phyloP scores from a whole-genome alignment of 2,797 vertebrate genomes.

The Falco cherrug region DNA sequence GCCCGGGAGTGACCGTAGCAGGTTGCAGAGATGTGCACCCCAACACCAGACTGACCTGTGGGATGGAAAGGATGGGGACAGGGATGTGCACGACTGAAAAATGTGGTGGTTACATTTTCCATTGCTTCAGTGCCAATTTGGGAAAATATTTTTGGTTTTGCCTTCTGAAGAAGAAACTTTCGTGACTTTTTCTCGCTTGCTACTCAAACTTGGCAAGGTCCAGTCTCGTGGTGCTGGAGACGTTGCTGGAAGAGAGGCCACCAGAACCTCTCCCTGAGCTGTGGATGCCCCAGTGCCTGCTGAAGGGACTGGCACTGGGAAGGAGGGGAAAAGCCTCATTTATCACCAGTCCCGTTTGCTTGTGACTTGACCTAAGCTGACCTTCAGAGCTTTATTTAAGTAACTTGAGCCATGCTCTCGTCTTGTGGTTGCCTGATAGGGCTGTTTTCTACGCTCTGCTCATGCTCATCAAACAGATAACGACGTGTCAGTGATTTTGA shows the following conservation, averaged over 20 bases:
- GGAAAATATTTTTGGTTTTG: not conserved
- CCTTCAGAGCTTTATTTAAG: not conserved
- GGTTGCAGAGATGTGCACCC: rapidly evolving
- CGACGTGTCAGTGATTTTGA: not conserved
- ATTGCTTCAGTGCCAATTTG: not conserved
- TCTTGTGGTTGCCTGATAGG: not conserved
- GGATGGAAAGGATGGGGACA: not conserved
- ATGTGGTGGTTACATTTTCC: not conserved
- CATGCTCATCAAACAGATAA: not conserved
- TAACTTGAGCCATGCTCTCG: not conserved
- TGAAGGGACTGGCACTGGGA: not conserved
- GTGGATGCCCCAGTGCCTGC: not conserved
- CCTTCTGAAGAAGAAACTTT: not conserved
- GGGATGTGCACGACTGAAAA: not conserved
- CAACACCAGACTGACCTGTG: not conserved
- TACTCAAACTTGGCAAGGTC: not conserved
- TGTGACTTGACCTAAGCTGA: not conserved
- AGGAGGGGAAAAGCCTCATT: not conserved
- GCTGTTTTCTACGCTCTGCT: not conserved
- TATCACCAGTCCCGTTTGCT: not conserved
- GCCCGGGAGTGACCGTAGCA: rapidly evolving
- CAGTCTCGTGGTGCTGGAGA: not conserved
- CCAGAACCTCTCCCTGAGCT: not conserved
- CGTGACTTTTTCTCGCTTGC: rapidly evolving
- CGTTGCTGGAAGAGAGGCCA: not conserved